Base-by-base conservation (phyloP, 2,113 vertebrate genomes). In the Carassius carassius region DNA sequence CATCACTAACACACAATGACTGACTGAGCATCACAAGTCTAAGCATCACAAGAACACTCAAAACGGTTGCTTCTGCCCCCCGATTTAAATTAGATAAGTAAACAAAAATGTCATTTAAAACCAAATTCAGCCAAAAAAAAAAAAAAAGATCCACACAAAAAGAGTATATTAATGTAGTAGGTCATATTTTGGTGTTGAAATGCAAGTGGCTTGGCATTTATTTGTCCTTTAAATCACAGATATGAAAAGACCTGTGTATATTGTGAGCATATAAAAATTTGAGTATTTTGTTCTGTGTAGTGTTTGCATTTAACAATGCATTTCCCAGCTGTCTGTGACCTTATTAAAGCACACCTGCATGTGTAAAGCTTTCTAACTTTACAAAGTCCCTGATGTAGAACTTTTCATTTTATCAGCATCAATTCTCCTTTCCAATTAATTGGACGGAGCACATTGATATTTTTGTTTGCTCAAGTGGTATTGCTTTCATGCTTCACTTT, bases 401-500 rank as follows among this genome's bases (percentile, higher is more conserved):
- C 10, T 19, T 76, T 54, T 12, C 51, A 74, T 44, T 19, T 74
- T 51, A 76, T 14, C 25, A n/a, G 19, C 54, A 37, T 37, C 76
- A 35, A 23, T 78, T 78, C 51, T 32, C 9, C 17, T 21, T 78
- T 78, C 5, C 56, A 62, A 60, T 60, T 78, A 60, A 78, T n/a
- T 78, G 2, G 10, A n/a, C 32, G 0, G 35, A 60, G 12, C 14
- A 21, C 54, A 23, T 12, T 37, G 32, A 70, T 70, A 78, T 78
- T 44, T 84, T 19, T 25, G 60, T 54, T 35, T 56, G 19, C n/a
- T 69, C 49, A 41, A 35, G 29, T 54, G 67, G 67, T 67, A 58
- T 21, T 37, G 47, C n/a, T 19, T 72, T 82, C 44, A 70, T 65
- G 29, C 9, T 70, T 41, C 32, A 35, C 23, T 23, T 19, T 21